A percentile compares a stretch with the other conserved stretches of the same genome.
Conservation (phyloP, 1,140 invertebrate species). For the Drosophila equinoxialis region DNA sequence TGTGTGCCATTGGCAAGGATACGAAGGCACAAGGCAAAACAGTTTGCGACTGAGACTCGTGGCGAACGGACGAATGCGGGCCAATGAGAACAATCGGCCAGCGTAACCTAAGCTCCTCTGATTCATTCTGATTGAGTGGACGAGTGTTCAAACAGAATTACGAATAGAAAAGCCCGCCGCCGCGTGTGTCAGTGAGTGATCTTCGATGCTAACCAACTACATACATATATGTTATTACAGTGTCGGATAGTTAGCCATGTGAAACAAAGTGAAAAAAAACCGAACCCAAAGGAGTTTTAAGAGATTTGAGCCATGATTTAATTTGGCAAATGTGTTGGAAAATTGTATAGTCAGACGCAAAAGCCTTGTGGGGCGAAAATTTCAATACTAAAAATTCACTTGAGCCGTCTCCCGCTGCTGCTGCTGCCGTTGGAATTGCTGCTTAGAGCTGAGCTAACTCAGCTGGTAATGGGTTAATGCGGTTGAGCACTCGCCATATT, state of each 20-base stretch:
- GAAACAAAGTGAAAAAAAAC: constrained; percentile 41
- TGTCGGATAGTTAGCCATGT: constrained; percentile 55
- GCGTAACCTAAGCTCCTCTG: constrained; percentile 24
- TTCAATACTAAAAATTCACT: constrained; percentile 22
- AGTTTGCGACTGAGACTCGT: constrained; percentile 79
- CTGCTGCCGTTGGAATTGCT: neutral
- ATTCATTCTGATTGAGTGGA: constrained; percentile 39
- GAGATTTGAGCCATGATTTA: constrained; percentile 65
- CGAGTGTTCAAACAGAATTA: constrained; percentile 43
- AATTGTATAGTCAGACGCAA: constrained; percentile 67
- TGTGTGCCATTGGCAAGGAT: neutral
- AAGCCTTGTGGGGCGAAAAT: constrained; percentile 27
- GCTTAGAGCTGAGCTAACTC: constrained; percentile 45
- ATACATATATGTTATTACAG: neutral
- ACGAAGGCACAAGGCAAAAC: constrained; percentile 50
- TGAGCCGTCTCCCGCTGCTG: constrained; percentile 33
- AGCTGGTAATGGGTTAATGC: constrained; percentile 78
- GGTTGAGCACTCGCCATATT: constrained; percentile 61
- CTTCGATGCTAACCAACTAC: constrained; percentile 24
- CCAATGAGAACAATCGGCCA: constrained; percentile 66
- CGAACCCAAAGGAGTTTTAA: constrained; percentile 13
- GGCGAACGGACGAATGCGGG: constrained; percentile 70
- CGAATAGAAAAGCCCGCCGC: constrained; percentile 21
- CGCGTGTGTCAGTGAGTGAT: constrained; percentile 47
- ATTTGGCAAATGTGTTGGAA: constrained; percentile 80